phyloP scores from a whole-genome alignment of 2,797 vertebrate species.

The Yasuhikotakia modesta region DNA sequence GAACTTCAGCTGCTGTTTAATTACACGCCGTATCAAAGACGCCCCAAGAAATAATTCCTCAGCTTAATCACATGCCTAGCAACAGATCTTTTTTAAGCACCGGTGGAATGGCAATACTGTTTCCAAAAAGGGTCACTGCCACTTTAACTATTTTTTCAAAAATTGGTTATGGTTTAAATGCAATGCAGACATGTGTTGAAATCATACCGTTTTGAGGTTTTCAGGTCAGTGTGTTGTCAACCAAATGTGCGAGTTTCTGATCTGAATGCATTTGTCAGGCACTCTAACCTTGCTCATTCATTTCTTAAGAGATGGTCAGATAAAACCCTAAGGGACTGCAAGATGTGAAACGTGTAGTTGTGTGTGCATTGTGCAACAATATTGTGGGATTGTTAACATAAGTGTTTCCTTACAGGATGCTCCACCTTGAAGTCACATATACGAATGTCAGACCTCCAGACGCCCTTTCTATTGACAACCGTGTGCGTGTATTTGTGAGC shows the following conservation, averaged over 20 bases:
- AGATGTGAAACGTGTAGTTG: constrained; percentile 23
- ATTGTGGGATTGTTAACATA: constrained; percentile 29
- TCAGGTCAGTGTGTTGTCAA: background rate
- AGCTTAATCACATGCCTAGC: background rate
- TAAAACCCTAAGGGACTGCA: constrained; percentile 12
- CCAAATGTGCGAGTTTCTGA: background rate
- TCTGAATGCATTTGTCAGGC: constrained; percentile 11
- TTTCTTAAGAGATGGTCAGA: constrained; percentile 18
- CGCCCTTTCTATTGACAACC: constrained; percentile 4
- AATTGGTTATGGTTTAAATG: no score
- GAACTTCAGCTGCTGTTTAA: constrained; percentile 12
- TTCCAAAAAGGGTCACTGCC: no score
- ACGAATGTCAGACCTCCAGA: constrained; percentile 54
- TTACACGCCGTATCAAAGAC: background rate
- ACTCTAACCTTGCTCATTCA: constrained; percentile 6
- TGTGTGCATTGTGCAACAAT: constrained; percentile 1
- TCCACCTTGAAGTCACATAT: constrained; percentile 61
- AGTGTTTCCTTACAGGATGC: constrained; percentile 66
- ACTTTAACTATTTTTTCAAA: no score
- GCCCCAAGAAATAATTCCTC: background rate
- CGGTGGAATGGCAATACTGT: no score
- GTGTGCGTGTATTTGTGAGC: constrained; percentile 4
- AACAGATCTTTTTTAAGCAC: background rate
- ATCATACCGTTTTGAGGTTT: background rate
- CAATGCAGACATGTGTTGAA: background rate